Percentiles rank a stretch among this genome's conserved stretches.
Conservation (phyloP, 2,113 vertebrate species). For the Notiomystis cincta region DNA sequence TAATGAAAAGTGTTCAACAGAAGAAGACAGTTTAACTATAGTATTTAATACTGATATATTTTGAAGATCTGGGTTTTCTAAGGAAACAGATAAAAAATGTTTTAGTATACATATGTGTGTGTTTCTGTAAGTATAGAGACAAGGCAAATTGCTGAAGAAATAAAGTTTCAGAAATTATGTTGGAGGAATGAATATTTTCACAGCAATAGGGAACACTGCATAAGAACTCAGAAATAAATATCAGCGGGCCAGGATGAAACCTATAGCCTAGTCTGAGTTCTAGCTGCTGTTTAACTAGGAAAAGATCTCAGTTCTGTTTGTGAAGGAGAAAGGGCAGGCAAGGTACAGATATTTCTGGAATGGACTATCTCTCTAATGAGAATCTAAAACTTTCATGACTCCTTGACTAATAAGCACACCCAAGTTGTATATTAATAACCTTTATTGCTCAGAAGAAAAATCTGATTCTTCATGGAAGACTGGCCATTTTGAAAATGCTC, state of each 20-base stretch:
- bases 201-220: neutral
- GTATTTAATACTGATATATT: neutral
- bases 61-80: neutral
- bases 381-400: constrained; percentile 1
- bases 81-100: neutral
- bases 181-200: neutral
- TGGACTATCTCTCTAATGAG: neutral
- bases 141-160: neutral
- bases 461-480: neutral
- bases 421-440: neutral
- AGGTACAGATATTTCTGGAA: neutral
- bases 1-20: neutral
- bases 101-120: neutral
- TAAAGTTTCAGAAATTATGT: neutral
- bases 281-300: neutral
- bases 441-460: neutral
- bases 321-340: neutral
- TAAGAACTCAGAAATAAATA: neutral
- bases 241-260: neutral
- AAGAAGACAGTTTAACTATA: neutral
- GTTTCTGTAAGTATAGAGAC: neutral
- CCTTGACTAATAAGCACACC: neutral
- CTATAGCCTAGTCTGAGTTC: neutral
- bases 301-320: neutral
- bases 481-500: neutral